Evolutionary conservation across 2,888 invertebrate species (phyloP).

Genomic region (Cephonodes hylas): DNA sequence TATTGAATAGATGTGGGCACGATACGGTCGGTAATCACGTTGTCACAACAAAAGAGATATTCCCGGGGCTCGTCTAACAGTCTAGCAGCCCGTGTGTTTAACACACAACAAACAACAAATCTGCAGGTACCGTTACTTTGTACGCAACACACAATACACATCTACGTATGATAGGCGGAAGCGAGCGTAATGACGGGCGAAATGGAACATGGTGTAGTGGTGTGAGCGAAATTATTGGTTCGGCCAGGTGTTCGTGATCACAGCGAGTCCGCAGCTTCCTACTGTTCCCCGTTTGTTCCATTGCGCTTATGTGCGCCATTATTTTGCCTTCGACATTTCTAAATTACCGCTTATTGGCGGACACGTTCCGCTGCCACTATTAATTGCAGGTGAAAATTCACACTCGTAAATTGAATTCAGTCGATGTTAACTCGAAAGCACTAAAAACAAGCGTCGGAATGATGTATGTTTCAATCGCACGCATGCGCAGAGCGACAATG

Average conservation of each 20-base stretch:
- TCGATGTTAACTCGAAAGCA: neutral
- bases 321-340: constrained; percentile 45
- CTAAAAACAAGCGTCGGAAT: neutral
- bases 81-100: neutral
- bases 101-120: constrained; percentile 6
- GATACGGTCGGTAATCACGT: neutral
- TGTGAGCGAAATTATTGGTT: constrained; percentile 56
- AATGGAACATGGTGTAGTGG: constrained; percentile 47
- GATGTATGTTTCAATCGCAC: neutral
- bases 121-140: constrained; percentile 2
- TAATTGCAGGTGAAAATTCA: neutral
- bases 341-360: constrained; percentile 45
- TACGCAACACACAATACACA: constrained; percentile 13
- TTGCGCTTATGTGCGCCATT: constrained; percentile 36
- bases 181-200: constrained; percentile 45
- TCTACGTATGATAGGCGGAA: constrained; percentile 34
- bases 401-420: neutral
- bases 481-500: neutral
- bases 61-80: neutral
- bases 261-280: constrained; percentile 35
- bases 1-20: neutral
- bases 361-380: constrained; percentile 3
- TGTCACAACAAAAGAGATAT: constrained; percentile 1
- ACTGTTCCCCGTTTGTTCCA: constrained; percentile 31
- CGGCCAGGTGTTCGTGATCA: constrained; percentile 48